phyloP scores from a whole-genome alignment of 2,113 vertebrate species.

The Sceloporus tristichus region DNA sequence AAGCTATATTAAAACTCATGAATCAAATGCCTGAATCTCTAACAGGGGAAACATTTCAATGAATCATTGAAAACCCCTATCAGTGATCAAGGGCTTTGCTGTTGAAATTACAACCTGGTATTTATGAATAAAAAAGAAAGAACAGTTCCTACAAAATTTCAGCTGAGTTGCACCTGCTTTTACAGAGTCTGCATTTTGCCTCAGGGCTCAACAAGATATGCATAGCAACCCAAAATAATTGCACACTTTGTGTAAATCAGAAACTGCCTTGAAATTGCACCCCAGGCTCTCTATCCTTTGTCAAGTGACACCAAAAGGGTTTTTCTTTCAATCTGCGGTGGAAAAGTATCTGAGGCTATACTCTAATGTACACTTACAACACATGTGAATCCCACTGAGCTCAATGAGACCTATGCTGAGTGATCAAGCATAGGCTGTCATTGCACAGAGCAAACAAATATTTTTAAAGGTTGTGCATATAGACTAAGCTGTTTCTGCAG shows the following conservation, averaged over 20 bases:
- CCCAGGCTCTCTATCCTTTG: background rate
- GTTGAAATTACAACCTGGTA: conserved; percentile 17
- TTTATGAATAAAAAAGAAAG: conserved; percentile 19
- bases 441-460: background rate
- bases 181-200: background rate
- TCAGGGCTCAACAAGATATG: conserved; percentile 2
- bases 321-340: background rate
- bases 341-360: conserved; percentile 2
- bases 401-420: background rate
- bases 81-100: conserved; percentile 24
- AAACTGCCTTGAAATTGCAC: conserved; percentile 5
- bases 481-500: background rate
- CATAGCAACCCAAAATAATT: conserved; percentile 21
- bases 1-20: conserved; percentile 27
- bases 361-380: background rate
- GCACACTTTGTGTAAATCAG: conserved; percentile 14
- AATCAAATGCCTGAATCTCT: conserved; percentile 21
- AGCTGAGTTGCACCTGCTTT: conserved; percentile 16
- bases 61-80: background rate
- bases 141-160: conserved; percentile 15
- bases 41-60: background rate
- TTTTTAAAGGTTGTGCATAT: background rate
- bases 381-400: background rate
- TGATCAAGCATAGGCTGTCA: background rate
- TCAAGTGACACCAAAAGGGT: background rate